Evolutionary conservation across 2,113 vertebrate genomes (phyloP).

Genomic region (Melanerpes formicivorus): DNA sequence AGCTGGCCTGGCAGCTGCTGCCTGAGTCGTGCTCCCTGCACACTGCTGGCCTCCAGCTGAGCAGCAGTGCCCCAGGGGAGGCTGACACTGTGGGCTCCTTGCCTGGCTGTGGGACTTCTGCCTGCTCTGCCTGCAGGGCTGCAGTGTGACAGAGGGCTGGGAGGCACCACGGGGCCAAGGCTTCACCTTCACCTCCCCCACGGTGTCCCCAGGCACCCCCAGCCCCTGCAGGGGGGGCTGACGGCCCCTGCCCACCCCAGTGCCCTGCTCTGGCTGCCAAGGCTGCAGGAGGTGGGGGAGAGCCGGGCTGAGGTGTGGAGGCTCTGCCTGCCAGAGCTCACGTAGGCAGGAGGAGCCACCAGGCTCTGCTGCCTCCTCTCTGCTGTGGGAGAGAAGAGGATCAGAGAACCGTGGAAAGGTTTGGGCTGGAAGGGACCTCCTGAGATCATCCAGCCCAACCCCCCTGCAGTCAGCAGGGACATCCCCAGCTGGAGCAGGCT

Average conservation of each 20-base stretch:
- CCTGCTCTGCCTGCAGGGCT: neutral
- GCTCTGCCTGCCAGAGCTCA: slow-evolving; percentile 4
- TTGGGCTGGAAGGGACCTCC: no score
- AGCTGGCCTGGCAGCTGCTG: neutral
- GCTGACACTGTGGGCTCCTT: rapidly evolving
- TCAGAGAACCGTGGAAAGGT: no score
- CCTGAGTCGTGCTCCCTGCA: rapidly evolving
- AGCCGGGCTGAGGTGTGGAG: rapidly evolving
- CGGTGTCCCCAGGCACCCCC: neutral
- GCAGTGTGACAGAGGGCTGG: rapidly evolving
- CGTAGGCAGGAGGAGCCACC: slow-evolving; percentile 26
- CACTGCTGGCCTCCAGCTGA: rapidly evolving
- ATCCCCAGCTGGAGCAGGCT: no score
- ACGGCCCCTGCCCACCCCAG: neutral
- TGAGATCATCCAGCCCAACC: no score
- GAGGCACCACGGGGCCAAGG: rapidly evolving
- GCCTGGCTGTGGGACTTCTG: neutral
- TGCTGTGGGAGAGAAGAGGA: neutral
- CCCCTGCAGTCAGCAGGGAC: no score
- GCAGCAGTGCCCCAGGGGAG: rapidly evolving
- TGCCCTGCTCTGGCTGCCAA: rapidly evolving
- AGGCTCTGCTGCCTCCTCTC: neutral
- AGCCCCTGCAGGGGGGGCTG: no score
- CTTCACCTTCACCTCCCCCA: rapidly evolving
- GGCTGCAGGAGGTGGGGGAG: neutral